These are phyloP conservation scores for Platerodrilus igneus DNA, from an alignment of 2,888 invertebrate species.

Conservation along the genomic window DNA sequence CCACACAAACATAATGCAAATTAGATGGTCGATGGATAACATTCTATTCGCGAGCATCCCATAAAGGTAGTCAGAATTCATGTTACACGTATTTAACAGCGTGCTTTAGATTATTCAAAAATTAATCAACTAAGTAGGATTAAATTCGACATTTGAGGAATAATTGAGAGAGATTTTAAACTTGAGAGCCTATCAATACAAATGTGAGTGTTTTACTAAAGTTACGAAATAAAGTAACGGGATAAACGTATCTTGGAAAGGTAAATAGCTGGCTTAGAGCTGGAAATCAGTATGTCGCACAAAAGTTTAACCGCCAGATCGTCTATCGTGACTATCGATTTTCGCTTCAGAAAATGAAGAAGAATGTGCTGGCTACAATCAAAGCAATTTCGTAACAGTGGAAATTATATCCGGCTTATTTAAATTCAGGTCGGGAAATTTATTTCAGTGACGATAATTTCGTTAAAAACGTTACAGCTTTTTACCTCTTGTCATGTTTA, in stretches of 20 bases:
- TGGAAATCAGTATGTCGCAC: conserved; percentile 43
- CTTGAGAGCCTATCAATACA: too few relatives aligned
- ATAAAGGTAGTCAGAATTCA: too few relatives aligned
- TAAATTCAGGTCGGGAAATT: conserved; percentile 30
- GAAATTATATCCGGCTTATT: conserved; percentile 33
- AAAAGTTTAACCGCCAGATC: conserved; percentile 38
- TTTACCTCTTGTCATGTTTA: conserved; percentile 4
- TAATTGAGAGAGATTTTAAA: too few relatives aligned
- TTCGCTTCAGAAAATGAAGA: conserved; percentile 24
- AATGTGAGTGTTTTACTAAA: too few relatives aligned
- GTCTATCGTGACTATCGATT: conserved; percentile 27
- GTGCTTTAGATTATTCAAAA: too few relatives aligned
- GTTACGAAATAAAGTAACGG: conserved; percentile 29
- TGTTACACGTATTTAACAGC: too few relatives aligned
- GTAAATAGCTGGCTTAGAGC: conserved; percentile 42
- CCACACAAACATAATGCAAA: conserved; percentile 25
- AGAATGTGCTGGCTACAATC: conserved; percentile 14
- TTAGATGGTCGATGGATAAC: conserved; percentile 19
- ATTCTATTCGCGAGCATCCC: too few relatives aligned
- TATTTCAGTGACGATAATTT: conserved; percentile 29
- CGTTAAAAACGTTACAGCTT: conserved; percentile 28
- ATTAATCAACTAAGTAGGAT: too few relatives aligned
- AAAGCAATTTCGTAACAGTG: conserved; percentile 28
- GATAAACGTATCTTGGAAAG: conserved; percentile 41
- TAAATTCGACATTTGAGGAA: too few relatives aligned